A percentile compares a stretch with the other conserved stretches of the same genome.
Conservation (phyloP, 2,797 vertebrate species). For the Epinephelus malabaricus region DNA sequence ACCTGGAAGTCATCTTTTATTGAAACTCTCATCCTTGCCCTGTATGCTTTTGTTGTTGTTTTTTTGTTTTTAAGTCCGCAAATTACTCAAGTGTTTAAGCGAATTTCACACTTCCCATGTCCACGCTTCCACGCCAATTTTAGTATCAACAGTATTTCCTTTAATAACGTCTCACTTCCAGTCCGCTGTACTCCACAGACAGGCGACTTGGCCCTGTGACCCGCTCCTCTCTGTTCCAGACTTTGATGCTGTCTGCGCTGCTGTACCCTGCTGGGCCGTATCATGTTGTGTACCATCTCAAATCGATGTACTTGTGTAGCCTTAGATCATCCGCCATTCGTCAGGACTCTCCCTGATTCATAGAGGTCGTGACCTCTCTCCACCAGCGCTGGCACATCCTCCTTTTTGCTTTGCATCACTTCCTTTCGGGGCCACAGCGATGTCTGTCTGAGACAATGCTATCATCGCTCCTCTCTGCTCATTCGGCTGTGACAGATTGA, state of each 20-base stretch:
- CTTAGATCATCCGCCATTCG: constrained; percentile 55
- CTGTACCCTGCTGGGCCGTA: constrained; percentile 63
- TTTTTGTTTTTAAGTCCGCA: constrained; percentile 38
- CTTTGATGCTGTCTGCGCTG: constrained; percentile 63
- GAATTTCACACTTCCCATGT: constrained; percentile 42
- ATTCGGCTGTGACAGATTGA: constrained; percentile 71
- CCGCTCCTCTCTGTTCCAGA: constrained; percentile 41
- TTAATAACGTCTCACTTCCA: constrained; percentile 7
- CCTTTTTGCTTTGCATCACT: constrained; percentile 62
- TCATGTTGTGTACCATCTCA: constrained; percentile 57
- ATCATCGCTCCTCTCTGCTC: constrained; percentile 70
- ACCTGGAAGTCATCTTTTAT: constrained; percentile 75
- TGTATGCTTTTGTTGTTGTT: constrained; percentile 22
- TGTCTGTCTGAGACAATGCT: constrained; percentile 68
- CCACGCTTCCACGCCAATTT: constrained; percentile 11
- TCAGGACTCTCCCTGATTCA: constrained; percentile 52
- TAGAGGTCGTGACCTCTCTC: constrained; percentile 70
- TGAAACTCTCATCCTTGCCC: constrained; percentile 51
- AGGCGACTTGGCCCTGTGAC: constrained; percentile 42
- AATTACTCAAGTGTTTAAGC: constrained; percentile 48
- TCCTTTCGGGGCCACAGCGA: constrained; percentile 69
- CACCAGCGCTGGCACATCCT: constrained; percentile 35
- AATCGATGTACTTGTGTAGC: constrained; percentile 62
- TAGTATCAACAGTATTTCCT: not conserved
- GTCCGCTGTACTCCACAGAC: not conserved